These are phyloP conservation scores for Planococcus citri DNA, from an alignment of 1,140 invertebrate species.

Conservation along the genomic window DNA sequence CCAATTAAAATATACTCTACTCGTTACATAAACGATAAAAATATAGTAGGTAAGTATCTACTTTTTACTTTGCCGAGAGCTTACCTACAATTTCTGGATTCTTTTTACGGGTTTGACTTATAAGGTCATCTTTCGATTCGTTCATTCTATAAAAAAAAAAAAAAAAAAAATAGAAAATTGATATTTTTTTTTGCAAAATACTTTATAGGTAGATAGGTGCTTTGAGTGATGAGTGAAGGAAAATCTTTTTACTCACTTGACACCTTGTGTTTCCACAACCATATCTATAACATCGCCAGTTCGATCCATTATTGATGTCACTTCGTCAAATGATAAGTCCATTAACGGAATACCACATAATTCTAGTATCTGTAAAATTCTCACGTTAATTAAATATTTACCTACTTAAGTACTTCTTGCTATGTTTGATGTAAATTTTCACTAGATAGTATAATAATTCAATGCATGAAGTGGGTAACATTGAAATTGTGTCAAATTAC, in stretches of 20 bases:
- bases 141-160: not conserved
- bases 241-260: constrained; percentile 48
- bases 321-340: constrained; percentile 81
- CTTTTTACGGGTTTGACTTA: not conserved
- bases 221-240: too few species aligned
- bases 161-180: too few species aligned
- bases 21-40: not conserved
- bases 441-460: too few species aligned
- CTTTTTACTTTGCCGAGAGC: not conserved
- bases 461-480: too few species aligned
- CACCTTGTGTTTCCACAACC: constrained; percentile 60
- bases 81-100: not conserved
- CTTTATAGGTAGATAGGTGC: not conserved
- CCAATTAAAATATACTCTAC: not conserved
- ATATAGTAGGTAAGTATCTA: too few species aligned
- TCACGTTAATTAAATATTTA: not conserved
- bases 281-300: constrained; percentile 70
- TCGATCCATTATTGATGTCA: constrained; percentile 66
- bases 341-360: constrained; percentile 73
- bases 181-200: not conserved
- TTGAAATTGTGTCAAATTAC: too few species aligned
- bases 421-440: too few species aligned
- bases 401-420: too few species aligned
- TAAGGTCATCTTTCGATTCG: not conserved
- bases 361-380: constrained; percentile 48